Conservation (phyloP, 2,113 vertebrate genomes). For the Cyanocitta stelleri region DNA sequence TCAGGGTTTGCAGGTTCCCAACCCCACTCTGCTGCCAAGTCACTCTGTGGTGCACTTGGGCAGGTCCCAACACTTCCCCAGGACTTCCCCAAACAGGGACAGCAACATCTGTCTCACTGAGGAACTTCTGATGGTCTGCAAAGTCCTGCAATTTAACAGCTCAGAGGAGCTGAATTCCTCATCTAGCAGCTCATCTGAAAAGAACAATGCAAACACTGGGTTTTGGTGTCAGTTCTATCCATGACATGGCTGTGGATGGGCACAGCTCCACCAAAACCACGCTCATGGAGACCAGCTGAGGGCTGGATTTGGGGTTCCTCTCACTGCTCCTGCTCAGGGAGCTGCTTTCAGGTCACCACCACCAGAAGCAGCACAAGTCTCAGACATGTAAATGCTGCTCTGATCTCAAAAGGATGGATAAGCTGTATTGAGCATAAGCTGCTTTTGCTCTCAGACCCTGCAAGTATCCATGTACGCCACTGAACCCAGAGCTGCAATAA, state of each 20-base stretch:
- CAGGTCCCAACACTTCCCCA: neutral
- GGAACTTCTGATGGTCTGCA: neutral
- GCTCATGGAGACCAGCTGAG: neutral
- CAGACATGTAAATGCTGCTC: slow-evolving; percentile 46
- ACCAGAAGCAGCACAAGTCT: neutral
- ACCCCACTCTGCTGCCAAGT: neutral
- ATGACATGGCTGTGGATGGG: neutral
- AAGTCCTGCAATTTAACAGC: neutral
- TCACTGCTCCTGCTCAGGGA: neutral
- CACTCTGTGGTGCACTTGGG: neutral
- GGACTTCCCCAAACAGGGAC: neutral
- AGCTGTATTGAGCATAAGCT: slow-evolving; percentile 40
- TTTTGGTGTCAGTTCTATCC: neutral
- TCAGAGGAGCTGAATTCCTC: neutral
- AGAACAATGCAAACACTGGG: neutral
- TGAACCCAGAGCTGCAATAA: neutral
- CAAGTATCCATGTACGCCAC: neutral
- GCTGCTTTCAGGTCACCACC: neutral
- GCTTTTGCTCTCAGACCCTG: neutral
- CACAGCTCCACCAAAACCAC: neutral
- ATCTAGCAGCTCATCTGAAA: neutral
- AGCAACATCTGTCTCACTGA: neutral
- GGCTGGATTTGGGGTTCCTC: neutral
- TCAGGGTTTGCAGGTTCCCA: neutral
- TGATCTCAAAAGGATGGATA: slow-evolving; percentile 19